A percentile compares a stretch with the other conserved stretches of the same genome.
Evolutionary conservation across 2,113 vertebrate species (phyloP).

Genomic region (Monopterus albus): DNA sequence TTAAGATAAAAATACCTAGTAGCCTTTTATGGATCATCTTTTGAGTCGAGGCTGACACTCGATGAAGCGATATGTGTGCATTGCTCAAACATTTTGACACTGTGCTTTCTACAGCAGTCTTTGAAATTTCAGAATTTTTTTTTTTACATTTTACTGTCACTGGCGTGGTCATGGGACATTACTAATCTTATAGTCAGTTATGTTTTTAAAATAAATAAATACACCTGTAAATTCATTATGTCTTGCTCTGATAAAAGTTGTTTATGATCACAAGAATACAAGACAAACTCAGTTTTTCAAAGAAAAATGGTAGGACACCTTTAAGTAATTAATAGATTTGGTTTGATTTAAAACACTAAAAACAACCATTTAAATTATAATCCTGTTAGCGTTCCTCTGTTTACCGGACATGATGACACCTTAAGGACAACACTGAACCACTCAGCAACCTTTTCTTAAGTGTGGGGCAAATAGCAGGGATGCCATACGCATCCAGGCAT

Average conservation of each 20-base stretch:
- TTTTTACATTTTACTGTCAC: neutral
- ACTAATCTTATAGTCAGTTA: neutral
- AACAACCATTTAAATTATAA: conserved; percentile 21
- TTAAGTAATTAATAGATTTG: conserved; percentile 9
- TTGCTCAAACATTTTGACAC: conserved; percentile 33
- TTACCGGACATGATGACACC: conserved; percentile 54
- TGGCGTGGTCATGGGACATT: neutral
- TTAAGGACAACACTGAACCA: conserved; percentile 56
- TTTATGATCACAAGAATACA: too few relatives aligned
- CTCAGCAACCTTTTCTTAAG: conserved; percentile 68
- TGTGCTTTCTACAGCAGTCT: neutral
- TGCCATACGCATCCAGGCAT: conserved; percentile 74
- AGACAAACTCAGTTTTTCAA: too few relatives aligned
- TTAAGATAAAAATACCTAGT: conserved; percentile 83
- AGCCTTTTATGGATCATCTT: conserved; percentile 81
- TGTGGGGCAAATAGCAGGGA: conserved; percentile 73
- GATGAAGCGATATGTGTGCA: conserved; percentile 35
- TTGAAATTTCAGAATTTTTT: neutral
- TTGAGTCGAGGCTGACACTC: conserved; percentile 60
- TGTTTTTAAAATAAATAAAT: neutral
- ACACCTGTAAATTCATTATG: neutral
- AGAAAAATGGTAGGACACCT: neutral
- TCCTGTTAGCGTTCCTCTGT: conserved; percentile 42
- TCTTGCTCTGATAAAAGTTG: too few relatives aligned
- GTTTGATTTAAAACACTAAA: conserved; percentile 16